Evolutionary conservation across 2,113 vertebrate species (phyloP).

Genomic region (Microcebus griseorufus): DNA sequence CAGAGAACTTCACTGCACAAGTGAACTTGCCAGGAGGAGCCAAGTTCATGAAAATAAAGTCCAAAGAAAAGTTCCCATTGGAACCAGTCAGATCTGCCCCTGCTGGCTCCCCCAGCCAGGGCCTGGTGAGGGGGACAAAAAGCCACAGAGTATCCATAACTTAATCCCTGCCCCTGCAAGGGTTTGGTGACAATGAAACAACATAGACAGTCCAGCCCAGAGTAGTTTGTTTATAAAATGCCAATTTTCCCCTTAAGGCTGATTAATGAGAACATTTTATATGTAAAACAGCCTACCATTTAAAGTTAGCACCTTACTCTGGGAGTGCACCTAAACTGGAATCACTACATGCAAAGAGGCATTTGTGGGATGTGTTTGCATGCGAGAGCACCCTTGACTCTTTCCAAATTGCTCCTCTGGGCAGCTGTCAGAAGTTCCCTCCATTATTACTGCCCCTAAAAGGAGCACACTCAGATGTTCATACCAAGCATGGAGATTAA

Average conservation of each 20-base stretch:
- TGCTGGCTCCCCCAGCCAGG: neutral
- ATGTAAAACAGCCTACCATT: neutral
- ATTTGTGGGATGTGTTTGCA: neutral
- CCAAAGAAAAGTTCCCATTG: neutral
- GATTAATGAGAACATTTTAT: neutral
- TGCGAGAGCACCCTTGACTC: neutral
- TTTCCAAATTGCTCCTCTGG: neutral
- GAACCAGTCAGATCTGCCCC: neutral
- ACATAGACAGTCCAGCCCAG: neutral
- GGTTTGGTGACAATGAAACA: neutral
- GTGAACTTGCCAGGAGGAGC: neutral
- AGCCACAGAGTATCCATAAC: neutral
- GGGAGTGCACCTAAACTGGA: neutral
- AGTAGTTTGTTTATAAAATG: neutral
- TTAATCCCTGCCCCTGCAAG: neutral
- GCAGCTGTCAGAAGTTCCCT: neutral
- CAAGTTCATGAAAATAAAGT: neutral
- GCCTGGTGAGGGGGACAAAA: neutral
- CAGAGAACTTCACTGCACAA: neutral
- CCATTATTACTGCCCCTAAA: neutral
- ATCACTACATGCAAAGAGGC: neutral
- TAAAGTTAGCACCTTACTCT: neutral
- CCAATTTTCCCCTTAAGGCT: neutral
- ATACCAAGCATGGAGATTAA: neutral
- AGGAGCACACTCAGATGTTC: neutral